A percentile compares a stretch with the other conserved stretches of the same genome.
These are phyloP conservation scores for Holothuria glaberrima DNA, from an alignment of 35 echinoderm and acorn worm genomes.

Conservation along the genomic window DNA sequence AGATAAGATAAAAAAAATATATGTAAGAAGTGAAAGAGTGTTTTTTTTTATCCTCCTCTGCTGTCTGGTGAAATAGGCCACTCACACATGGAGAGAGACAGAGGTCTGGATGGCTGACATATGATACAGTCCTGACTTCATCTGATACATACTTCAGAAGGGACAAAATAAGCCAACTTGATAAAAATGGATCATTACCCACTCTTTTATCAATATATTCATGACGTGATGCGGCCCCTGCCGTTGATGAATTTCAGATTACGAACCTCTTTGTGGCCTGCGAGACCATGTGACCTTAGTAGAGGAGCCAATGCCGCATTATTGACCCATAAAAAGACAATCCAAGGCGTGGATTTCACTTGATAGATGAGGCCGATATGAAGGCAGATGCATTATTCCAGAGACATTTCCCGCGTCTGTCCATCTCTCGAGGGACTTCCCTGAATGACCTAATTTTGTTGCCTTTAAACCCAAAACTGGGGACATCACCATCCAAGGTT, in stretches of 20 bases:
- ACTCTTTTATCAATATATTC: conserved; percentile 41
- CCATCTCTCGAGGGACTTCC: conserved; percentile 1
- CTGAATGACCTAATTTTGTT: background rate
- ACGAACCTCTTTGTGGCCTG: conserved; percentile 10
- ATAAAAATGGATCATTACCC: conserved; percentile 24
- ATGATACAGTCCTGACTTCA: background rate
- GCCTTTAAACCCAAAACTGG: background rate
- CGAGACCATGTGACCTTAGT: conserved; percentile 13
- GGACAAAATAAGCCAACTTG: background rate
- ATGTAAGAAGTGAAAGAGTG: background rate
- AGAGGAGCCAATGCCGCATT: conserved; percentile 27
- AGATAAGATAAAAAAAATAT: too few relatives aligned
- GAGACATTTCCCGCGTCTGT: background rate
- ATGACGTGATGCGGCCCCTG: conserved; percentile 1
- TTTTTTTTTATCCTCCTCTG: background rate
- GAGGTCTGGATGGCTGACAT: background rate
- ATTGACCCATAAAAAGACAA: conserved; percentile 29
- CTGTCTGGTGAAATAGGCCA: conserved; percentile 28
- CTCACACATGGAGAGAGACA: conserved; percentile 9
- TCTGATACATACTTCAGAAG: conserved; percentile 34
- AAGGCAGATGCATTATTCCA: background rate
- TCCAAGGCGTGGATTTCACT: conserved; percentile 22
- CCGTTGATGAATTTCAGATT: conserved; percentile 44
- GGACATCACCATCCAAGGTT: background rate
- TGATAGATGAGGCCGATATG: conserved; percentile 13